Base-by-base conservation (phyloP, 2,888 invertebrate genomes). In the Euzetes globulus region DNA sequence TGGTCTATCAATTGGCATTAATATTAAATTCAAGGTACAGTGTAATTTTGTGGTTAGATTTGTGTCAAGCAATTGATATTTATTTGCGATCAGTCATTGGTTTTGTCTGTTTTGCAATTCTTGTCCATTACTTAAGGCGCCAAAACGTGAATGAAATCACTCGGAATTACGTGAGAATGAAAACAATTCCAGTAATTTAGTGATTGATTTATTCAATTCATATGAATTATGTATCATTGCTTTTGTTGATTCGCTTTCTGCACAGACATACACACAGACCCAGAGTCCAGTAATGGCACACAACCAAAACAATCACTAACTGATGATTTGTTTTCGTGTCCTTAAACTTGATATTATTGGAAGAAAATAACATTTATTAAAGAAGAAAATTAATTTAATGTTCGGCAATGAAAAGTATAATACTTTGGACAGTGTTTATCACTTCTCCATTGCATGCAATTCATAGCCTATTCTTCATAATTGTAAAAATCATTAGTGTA, bases 271-370 rank as follows among this genome's bases (percentile, higher is more conserved):
- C 3, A 50, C n/a, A 50, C 3, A 17, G n/a, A 58, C 4, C 29
- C n/a, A n/a, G n/a, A 58, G 1, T 58, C 1, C 27, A 27, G 13
- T 13, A 13, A 19, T 19, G n/a, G 29, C 13, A 19, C 29, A 33
- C 11, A 65, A 37, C 37, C 33, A 33, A 33, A 33, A 65, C 33
- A 37, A n/a, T 41, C 29, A 65, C 17, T 25, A 19, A 37, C 29
- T 65, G 65, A 65, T 65, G 37, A n/a, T 37, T 37, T 65, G 65
- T 37, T 65, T 65, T 65, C 65, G 65, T 65, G 65, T 65, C 33
- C 19, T 37, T 29, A 41, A 19, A 65, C 25, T 37, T 65, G 37
- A 65, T 15, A 37, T 41, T 65, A 37, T 65, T 65, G 41, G n/a
- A 65, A 4, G 37, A 33, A 41, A 65, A 65, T 65, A 65, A 65